Percentiles rank a stretch among this genome's conserved stretches.
These are phyloP conservation scores for Mesocricetus auratus DNA, from an alignment of 2,113 vertebrate species.

Conservation along the genomic window DNA sequence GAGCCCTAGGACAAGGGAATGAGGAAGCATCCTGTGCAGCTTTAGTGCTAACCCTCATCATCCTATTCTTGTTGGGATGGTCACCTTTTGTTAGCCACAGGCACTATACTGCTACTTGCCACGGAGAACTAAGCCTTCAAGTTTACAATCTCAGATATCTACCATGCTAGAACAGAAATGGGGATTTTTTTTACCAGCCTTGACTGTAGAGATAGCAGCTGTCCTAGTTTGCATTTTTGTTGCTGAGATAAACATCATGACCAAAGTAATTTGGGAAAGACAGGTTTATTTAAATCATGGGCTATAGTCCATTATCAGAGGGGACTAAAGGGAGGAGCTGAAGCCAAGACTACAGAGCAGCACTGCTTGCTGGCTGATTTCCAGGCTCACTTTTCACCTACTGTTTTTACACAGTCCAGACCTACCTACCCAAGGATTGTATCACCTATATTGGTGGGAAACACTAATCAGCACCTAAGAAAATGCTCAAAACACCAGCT, in stretches of 20 bases:
- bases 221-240: not conserved
- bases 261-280: not conserved
- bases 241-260: not conserved
- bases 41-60: constrained; percentile 4
- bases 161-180: not conserved
- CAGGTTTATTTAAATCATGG: not conserved
- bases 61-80: not conserved
- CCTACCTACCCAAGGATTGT: not conserved
- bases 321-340: not conserved
- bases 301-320: not conserved
- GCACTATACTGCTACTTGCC: not conserved
- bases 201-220: not conserved
- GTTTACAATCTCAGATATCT: constrained; percentile 29
- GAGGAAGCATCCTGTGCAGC: not conserved
- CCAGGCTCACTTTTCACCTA: not conserved
- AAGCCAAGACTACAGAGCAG: not conserved
- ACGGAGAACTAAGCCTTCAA: not conserved
- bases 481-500: not conserved
- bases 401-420: not conserved
- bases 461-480: not conserved
- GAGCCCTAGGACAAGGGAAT: not conserved
- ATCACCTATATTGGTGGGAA: not conserved
- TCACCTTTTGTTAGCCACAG: not conserved
- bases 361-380: not conserved
- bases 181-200: not conserved